Conservation (phyloP, 2,888 invertebrate species). For the Calameuta filiformis region DNA sequence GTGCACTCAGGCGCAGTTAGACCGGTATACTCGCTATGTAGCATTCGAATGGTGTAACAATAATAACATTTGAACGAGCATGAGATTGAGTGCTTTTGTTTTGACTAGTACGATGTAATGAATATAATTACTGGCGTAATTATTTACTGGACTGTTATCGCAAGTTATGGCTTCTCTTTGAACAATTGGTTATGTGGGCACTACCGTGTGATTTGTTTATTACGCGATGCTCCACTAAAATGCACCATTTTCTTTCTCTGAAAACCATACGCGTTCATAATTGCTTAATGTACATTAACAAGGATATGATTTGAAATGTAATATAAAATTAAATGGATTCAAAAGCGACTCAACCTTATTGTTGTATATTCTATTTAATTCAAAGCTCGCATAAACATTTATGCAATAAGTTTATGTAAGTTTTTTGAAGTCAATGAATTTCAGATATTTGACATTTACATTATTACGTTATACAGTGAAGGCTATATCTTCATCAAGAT, state of each 20-base stretch:
- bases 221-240: neutral
- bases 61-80: slow-evolving; percentile 36
- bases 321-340: too few species aligned
- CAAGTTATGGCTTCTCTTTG: neutral
- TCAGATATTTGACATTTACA: too few species aligned
- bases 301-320: neutral
- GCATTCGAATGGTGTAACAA: slow-evolving; percentile 37
- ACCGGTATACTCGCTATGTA: slow-evolving; percentile 5
- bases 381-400: too few species aligned
- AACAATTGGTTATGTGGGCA: neutral
- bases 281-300: neutral
- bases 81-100: slow-evolving; percentile 12
- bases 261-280: too few species aligned
- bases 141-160: slow-evolving; percentile 7
- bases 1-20: slow-evolving; percentile 27
- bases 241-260: neutral
- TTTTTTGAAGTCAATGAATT: too few species aligned
- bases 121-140: slow-evolving; percentile 5
- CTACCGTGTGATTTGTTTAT: neutral
- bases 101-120: slow-evolving; percentile 2
- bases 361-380: too few species aligned
- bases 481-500: too few species aligned
- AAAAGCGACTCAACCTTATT: too few species aligned
- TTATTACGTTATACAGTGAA: too few species aligned
- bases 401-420: too few species aligned